Evolutionary conservation across 2,888 invertebrate species (phyloP).

Genomic region (Tipula helvola): DNA sequence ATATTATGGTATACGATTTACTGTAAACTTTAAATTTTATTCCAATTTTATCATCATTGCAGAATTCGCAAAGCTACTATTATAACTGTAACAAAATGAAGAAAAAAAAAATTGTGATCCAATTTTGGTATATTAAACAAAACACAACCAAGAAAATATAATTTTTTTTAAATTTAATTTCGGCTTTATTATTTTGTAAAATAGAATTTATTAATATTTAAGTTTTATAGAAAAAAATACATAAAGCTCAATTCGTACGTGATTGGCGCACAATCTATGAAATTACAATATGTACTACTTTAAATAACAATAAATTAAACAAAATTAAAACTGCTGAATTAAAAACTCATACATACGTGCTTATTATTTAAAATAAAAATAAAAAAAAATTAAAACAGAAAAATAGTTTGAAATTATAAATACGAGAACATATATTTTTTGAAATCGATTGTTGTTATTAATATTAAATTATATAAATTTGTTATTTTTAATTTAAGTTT

Average conservation of each 20-base stretch:
- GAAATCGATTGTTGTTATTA: background rate
- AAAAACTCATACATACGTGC: background rate
- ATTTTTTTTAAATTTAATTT: background rate
- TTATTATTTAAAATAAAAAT: background rate
- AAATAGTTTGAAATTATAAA: background rate
- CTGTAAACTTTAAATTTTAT: background rate
- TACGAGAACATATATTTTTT: background rate
- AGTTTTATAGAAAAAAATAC: background rate
- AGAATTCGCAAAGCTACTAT: conserved; percentile 6
- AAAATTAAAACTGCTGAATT: background rate
- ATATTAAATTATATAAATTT: background rate
- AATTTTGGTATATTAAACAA: background rate
- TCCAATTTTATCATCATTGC: background rate
- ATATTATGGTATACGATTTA: background rate
- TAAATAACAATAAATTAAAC: background rate
- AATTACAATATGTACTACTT: background rate
- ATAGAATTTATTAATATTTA: background rate
- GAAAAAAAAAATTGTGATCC: background rate
- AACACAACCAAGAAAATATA: background rate
- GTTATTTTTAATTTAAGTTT: conserved; percentile 4
- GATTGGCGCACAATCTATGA: background rate
- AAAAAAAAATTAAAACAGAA: background rate
- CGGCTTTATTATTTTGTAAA: background rate
- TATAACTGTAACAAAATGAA: background rate
- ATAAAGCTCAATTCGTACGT: background rate